These are phyloP conservation scores for Philantomba maxwellii DNA, from an alignment of 2,113 vertebrate genomes.

Conservation along the genomic window DNA sequence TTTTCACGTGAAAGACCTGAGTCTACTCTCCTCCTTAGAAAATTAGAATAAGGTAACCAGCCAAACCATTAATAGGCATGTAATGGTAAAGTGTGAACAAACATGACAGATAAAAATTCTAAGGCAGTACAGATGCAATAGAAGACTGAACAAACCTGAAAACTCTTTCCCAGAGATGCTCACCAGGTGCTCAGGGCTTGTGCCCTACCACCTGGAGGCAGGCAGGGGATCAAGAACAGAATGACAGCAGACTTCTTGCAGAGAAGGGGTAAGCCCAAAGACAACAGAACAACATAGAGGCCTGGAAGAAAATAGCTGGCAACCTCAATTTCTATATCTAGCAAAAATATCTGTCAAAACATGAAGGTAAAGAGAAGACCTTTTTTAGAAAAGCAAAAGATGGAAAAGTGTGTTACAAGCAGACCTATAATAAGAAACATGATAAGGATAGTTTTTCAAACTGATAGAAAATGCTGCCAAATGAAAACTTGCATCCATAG, in stretches of 20 bases:
- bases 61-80: neutral
- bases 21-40: neutral
- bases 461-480: neutral
- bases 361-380: neutral
- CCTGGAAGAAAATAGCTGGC: neutral
- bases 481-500: neutral
- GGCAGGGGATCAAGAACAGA: neutral
- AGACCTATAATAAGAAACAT: neutral
- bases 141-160: neutral
- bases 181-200: too few species aligned
- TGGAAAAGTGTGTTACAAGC: neutral
- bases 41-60: neutral
- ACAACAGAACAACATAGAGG: neutral
- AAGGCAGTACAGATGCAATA: neutral
- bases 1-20: neutral
- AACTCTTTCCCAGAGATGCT: neutral
- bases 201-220: accelerated
- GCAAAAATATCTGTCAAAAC: neutral
- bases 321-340: neutral
- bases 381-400: neutral
- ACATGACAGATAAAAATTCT: neutral
- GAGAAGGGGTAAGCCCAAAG: neutral
- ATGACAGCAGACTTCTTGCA: neutral
- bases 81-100: neutral
- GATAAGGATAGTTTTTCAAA: neutral